Evolutionary conservation across 2,113 vertebrate species (phyloP), one percentile per base, ranked within the genome.

Genomic region (Strix uralensis): DNA sequence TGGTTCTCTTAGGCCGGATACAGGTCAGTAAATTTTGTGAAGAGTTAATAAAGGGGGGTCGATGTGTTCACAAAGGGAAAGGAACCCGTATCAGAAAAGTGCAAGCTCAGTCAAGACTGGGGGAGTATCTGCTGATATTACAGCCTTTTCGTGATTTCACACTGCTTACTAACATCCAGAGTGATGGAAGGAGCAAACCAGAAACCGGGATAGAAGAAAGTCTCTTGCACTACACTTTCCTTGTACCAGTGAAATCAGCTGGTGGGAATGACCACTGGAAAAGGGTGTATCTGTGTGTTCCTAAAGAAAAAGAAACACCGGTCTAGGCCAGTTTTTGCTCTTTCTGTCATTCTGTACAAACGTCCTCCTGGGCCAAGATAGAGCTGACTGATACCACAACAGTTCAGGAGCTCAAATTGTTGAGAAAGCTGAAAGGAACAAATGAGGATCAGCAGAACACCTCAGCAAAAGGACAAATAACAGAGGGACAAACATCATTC

Each of bases 401-500:
- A 88, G 86, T 95, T 96, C 88, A 92, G 90, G 88, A 95, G 86
- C 75, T 94, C 90, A 94, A 92, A 96, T 94, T 95, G 65, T 95
- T 96, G 88, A 92, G 81, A 79, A 96, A 97, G 75, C 85, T 91
- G 73, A 92, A 84, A 95, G 82, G 94, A 97, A 97, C 95, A 97
- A 98, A 97, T 96, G 84, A 92, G 82, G 97, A 96, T 97, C 95
- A 6, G 93, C 92, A 98, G 93, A 97, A 98, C 75, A 23, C 93
- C 97, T 96, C 90, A 95, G 94, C 98, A 98, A 97, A 96, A 97
- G 97, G 97, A 98, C 98, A 98, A 97, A 97, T 96, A 98, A 97
- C 98, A 98, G 98, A 98, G 97, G 98, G 98, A 98, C 97, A 98
- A 97, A 97, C 97, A 97, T 97, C 98, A 97, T 94, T 95, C 89